Conservation (phyloP, 30 jellyfish, hydroid and myxozoan species). For the Turritopsis dohrnii region DNA sequence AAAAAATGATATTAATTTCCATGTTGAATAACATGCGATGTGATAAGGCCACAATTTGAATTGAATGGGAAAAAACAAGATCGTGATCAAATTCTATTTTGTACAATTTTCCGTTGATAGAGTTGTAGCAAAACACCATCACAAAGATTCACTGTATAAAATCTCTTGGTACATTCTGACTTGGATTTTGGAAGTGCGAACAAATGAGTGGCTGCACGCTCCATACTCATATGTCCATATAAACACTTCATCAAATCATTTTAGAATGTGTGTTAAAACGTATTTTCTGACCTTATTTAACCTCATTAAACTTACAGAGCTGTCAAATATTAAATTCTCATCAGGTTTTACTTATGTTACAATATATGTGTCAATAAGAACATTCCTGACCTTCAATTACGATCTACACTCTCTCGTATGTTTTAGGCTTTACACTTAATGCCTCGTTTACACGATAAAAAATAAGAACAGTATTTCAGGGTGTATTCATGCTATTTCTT, state of each 20-base stretch:
- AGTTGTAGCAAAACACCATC: too few species aligned
- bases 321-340: neutral
- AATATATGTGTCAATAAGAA: neutral
- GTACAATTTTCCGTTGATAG: too few species aligned
- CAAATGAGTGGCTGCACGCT: neutral
- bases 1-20: neutral
- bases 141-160: too few species aligned
- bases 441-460: neutral
- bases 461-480: neutral
- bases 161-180: too few species aligned
- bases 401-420: neutral
- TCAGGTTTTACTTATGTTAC: neutral
- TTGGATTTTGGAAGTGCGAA: too few species aligned
- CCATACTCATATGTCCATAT: neutral
- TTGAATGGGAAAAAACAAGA: neutral
- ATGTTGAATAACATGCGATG: neutral
- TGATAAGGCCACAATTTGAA: neutral
- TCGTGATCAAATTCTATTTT: too few species aligned
- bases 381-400: neutral
- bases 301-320: neutral
- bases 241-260: neutral
- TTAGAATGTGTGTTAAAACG: neutral
- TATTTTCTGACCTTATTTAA: neutral
- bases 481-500: too few species aligned
- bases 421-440: too few species aligned